These are phyloP conservation scores for Heterocephalus glaber DNA, from an alignment of 2,113 vertebrate genomes.

Conservation along the genomic window DNA sequence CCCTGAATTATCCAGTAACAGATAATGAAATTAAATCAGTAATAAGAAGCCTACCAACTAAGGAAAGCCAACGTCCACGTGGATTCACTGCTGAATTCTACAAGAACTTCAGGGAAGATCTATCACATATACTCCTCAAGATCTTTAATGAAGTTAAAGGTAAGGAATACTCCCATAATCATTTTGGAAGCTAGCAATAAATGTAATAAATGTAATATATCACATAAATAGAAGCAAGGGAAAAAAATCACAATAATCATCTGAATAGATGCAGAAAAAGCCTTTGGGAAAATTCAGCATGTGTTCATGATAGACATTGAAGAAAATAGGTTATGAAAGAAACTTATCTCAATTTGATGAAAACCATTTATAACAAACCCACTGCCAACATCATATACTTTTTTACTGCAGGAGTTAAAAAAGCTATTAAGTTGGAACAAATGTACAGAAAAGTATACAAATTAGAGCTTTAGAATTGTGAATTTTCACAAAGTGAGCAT, in stretches of 20 bases:
- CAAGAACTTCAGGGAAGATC: neutral
- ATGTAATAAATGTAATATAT: neutral
- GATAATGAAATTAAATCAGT: neutral
- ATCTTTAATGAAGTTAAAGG: neutral
- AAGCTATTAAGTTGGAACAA: neutral
- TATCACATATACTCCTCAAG: neutral
- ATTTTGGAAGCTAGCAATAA: neutral
- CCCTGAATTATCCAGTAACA: neutral
- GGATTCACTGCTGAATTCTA: neutral
- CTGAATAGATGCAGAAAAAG: neutral
- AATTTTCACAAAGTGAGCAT: neutral
- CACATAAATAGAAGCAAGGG: neutral
- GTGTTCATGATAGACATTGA: neutral
- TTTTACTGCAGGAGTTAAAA: constrained; percentile 35
- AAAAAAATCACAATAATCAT: neutral
- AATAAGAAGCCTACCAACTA: neutral
- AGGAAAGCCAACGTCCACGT: neutral
- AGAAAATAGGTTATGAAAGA: neutral
- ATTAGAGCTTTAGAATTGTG: neutral
- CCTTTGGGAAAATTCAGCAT: neutral
- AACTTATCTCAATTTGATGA: neutral
- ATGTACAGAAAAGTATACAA: neutral
- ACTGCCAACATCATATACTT: neutral
- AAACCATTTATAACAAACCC: neutral
- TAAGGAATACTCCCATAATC: neutral